A percentile compares a stretch with the other conserved stretches of the same genome.
Evolutionary conservation across 1,140 invertebrate genomes (phyloP).

Genomic region (Leptoteleia sp.): DNA sequence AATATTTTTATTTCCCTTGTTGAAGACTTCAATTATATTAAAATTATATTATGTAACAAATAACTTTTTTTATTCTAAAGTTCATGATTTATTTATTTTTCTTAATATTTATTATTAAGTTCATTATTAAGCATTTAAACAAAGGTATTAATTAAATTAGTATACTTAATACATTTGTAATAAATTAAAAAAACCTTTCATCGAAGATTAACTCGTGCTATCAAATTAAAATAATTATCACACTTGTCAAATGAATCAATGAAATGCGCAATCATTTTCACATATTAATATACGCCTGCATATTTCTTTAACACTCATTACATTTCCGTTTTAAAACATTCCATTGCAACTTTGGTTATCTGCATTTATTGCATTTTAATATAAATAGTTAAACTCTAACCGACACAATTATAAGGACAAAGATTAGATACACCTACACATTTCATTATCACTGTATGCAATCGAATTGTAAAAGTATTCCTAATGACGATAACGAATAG

Average conservation of each 20-base stretch:
- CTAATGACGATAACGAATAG: not conserved
- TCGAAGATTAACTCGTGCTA: no score
- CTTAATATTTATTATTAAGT: no score
- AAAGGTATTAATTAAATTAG: no score
- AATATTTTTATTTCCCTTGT: no score
- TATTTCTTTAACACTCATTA: not conserved
- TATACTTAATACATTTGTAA: no score
- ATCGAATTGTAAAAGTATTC: conserved; percentile 3
- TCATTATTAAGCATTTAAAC: no score
- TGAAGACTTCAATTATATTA: no score
- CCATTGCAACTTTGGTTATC: not conserved
- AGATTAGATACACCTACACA: not conserved
- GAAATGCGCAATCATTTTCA: not conserved
- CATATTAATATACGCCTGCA: not conserved
- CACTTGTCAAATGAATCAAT: conserved; percentile 1
- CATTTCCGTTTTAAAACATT: not conserved
- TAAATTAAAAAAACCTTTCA: no score
- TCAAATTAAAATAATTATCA: no score
- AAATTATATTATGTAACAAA: no score
- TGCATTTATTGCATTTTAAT: not conserved
- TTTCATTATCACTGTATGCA: not conserved
- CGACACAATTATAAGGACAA: not conserved
- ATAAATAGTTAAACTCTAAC: not conserved
- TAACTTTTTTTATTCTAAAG: no score
- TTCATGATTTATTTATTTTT: no score